Evolutionary conservation across 2,888 invertebrate genomes (phyloP).

Genomic region (Sinodicranocentrus sp.): DNA sequence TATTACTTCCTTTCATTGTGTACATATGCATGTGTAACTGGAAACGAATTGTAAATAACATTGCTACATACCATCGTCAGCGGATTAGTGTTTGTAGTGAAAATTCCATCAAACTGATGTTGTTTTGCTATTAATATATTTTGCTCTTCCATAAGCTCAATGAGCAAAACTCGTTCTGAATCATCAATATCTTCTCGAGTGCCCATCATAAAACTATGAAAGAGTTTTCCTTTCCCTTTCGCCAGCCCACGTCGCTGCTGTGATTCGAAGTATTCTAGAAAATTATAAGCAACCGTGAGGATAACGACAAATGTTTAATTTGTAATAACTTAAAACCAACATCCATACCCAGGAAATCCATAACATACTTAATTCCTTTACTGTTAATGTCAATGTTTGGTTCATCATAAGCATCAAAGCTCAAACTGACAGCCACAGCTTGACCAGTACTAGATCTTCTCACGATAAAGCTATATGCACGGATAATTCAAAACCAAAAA

Average conservation of each 20-base stretch:
- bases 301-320: too few relatives aligned
- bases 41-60: not conserved
- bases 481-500: not conserved
- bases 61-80: constrained; percentile 81
- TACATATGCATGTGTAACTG: not conserved
- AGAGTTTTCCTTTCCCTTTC: constrained; percentile 83
- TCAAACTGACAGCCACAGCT: constrained; percentile 86
- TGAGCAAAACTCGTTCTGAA: constrained; percentile 88
- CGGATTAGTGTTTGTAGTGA: constrained; percentile 92
- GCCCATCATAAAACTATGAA: constrained; percentile 94
- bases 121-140: constrained; percentile 84
- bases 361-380: constrained; percentile 83
- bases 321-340: not conserved
- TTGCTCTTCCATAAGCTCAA: constrained; percentile 88
- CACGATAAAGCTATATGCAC: constrained; percentile 83
- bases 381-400: constrained; percentile 86
- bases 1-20: too few relatives aligned
- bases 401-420: constrained; percentile 90
- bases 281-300: too few relatives aligned
- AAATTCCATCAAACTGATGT: constrained; percentile 85
- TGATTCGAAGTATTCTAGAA: constrained; percentile 61
- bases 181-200: constrained; percentile 81
- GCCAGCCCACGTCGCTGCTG: constrained; percentile 78
- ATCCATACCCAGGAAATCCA: constrained; percentile 80
- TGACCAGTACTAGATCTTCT: constrained; percentile 80